A percentile compares a stretch with the other conserved stretches of the same genome.
Evolutionary conservation across 92 coral and sea anemone species (phyloP).

Genomic region (Porites evermanni): DNA sequence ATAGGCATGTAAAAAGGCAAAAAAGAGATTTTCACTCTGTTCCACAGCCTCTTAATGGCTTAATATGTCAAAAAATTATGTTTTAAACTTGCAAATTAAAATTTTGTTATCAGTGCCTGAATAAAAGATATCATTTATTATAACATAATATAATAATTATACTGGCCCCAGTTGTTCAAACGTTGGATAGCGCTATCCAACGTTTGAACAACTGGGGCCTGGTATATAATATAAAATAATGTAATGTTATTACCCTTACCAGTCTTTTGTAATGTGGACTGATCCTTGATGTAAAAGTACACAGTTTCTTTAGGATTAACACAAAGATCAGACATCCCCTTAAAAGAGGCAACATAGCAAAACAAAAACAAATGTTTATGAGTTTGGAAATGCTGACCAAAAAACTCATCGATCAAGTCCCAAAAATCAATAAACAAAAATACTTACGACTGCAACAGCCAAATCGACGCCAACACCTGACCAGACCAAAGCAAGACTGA

Average conservation of each 20-base stretch:
- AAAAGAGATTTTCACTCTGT: no score
- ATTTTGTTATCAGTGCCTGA: no score
- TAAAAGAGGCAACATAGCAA: neutral
- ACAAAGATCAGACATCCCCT: slow-evolving; percentile 96
- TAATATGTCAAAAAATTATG: no score
- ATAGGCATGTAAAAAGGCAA: no score
- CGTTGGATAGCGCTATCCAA: no score
- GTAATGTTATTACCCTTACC: neutral
- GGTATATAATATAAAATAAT: neutral
- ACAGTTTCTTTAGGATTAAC: slow-evolving; percentile 68
- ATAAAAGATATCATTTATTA: no score
- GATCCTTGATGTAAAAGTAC: slow-evolving; percentile 21
- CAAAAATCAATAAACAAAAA: neutral
- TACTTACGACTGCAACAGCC: slow-evolving; percentile 74
- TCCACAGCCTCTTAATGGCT: no score
- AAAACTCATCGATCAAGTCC: no score
- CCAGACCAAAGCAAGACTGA: slow-evolving; percentile 60
- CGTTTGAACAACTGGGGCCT: no score
- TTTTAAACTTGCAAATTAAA: no score
- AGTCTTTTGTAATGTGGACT: slow-evolving; percentile 18
- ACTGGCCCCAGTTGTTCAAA: no score
- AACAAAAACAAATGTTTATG: neutral
- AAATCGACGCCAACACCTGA: slow-evolving; percentile 68
- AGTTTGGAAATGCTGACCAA: neutral
- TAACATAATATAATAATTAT: no score